Evolutionary conservation across 2,888 invertebrate species (phyloP).

Genomic region (Drosophila anceps): DNA sequence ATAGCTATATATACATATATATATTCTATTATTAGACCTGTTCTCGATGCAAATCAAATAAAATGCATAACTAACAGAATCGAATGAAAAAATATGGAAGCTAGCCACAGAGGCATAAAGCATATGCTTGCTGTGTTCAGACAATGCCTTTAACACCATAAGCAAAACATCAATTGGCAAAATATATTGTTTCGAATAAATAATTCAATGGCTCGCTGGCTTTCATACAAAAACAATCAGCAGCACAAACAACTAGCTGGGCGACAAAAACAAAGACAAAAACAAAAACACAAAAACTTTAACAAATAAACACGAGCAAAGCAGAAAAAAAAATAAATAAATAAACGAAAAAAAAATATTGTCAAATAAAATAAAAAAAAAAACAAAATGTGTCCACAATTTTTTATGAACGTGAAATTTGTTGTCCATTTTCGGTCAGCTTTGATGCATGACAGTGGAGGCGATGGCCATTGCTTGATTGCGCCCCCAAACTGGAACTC

Average conservation of each 20-base stretch:
- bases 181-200: conserved; percentile 48
- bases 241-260: conserved; percentile 16
- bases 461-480: conserved; percentile 35
- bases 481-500: conserved; percentile 17
- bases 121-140: conserved; percentile 35
- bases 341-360: conserved; percentile 15
- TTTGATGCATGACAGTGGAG: conserved; percentile 47
- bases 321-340: conserved; percentile 23
- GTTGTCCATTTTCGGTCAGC: conserved; percentile 49
- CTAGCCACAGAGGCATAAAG: conserved; percentile 27
- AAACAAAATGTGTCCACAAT: conserved; percentile 51
- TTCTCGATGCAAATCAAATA: conserved; percentile 36
- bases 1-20: not conserved
- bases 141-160: conserved; percentile 41
- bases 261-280: conserved; percentile 3
- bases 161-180: conserved; percentile 53
- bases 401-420: conserved; percentile 59
- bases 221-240: conserved; percentile 52
- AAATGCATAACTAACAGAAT: conserved; percentile 41
- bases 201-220: conserved; percentile 51
- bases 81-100: conserved; percentile 17
- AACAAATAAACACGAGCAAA: conserved; percentile 22
- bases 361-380: conserved; percentile 27
- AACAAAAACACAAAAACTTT: conserved; percentile 5
- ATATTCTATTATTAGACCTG: conserved; percentile 16